Conservation (phyloP, 2,888 invertebrate genomes). For the Andrena minutula region DNA sequence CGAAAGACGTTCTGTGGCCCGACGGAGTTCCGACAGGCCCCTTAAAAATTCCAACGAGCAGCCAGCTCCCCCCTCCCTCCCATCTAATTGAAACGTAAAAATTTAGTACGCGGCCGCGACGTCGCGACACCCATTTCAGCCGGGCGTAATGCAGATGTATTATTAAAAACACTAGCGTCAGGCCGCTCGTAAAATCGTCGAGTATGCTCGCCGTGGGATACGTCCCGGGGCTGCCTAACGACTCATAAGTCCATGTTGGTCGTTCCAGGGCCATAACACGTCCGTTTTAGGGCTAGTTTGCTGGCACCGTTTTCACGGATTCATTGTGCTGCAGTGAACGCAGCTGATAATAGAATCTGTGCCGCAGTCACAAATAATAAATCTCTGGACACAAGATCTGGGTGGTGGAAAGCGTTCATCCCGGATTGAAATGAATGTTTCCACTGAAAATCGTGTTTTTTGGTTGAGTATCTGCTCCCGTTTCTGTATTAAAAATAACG, state of each 20-base stretch:
- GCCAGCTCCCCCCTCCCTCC: constrained; percentile 50
- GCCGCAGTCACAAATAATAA: background rate
- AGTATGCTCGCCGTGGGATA: constrained; percentile 22
- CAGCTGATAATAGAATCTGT: background rate
- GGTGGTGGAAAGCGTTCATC: too few species aligned
- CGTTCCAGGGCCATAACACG: constrained; percentile 11
- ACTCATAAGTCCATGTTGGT: constrained; percentile 4
- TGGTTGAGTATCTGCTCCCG: too few species aligned
- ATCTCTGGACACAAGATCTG: background rate
- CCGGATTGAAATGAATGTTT: too few species aligned
- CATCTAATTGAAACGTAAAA: constrained; percentile 78
- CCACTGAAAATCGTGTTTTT: too few species aligned
- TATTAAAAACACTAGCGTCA: constrained; percentile 70
- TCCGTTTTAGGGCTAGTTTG: background rate
- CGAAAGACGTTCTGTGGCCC: constrained; percentile 1
- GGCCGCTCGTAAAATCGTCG: constrained; percentile 71
- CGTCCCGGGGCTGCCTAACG: constrained; percentile 19
- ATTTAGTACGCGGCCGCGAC: constrained; percentile 63
- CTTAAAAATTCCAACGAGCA: constrained; percentile 43
- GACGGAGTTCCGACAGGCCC: constrained; percentile 46
- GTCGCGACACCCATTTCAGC: constrained; percentile 49
- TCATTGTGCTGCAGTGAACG: background rate
- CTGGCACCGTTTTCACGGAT: background rate
- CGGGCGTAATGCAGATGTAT: constrained; percentile 69
- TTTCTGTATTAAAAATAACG: too few species aligned